Percentiles rank a stretch among this genome's conserved stretches.
These are phyloP conservation scores for Notarius lentiginosus DNA, from an alignment of 2,113 vertebrate species.

Conservation along the genomic window DNA sequence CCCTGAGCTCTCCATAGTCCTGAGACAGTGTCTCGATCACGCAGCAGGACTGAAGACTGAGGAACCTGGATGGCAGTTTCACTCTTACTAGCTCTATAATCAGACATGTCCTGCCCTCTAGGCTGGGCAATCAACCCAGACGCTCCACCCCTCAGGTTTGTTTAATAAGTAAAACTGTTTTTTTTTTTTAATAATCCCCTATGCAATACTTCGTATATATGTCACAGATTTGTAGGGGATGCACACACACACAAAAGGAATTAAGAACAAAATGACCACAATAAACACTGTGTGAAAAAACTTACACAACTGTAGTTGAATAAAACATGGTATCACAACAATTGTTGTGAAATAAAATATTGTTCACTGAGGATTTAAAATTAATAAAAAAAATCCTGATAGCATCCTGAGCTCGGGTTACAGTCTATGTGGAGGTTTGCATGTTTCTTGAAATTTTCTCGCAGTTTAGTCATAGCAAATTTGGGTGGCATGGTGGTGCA, in stretches of 20 bases:
- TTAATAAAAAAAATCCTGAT: neutral
- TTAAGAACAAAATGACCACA: neutral
- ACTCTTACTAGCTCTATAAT: constrained; percentile 46
- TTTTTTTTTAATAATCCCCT: neutral
- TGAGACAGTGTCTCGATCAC: constrained; percentile 26
- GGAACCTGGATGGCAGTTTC: neutral
- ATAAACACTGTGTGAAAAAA: neutral
- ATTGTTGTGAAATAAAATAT: neutral
- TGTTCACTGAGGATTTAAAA: neutral
- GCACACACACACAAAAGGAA: neutral
- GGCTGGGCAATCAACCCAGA: neutral
- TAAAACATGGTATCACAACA: neutral
- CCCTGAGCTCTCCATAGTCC: constrained; percentile 70
- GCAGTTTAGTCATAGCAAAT: neutral
- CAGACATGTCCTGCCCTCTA: constrained; percentile 48
- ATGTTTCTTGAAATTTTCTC: neutral
- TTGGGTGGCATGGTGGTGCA: too few species aligned
- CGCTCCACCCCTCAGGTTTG: constrained; percentile 39
- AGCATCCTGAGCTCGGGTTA: neutral
- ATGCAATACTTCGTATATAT: neutral
- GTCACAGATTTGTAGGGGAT: neutral
- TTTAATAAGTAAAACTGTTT: constrained; percentile 3
- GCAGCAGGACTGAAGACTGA: neutral
- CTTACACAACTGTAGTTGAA: neutral
- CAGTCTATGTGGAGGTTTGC: neutral